Conservation (phyloP, 2,113 vertebrate species). For the Toxostoma redivivum region DNA sequence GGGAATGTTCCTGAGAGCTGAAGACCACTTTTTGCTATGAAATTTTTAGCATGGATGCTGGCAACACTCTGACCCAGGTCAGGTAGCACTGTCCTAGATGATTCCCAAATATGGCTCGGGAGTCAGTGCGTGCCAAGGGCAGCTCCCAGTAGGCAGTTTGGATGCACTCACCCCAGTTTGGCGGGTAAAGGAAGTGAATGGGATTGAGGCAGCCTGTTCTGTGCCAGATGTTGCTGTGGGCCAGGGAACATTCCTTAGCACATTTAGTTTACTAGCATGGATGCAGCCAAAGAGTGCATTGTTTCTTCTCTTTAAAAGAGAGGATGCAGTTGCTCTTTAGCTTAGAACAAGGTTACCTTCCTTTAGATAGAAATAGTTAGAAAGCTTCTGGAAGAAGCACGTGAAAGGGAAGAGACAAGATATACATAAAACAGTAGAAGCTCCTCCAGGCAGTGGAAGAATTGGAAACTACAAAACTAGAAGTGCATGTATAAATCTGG, state of each 20-base stretch:
- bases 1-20: not conserved
- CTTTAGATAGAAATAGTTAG: not conserved
- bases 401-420: not conserved
- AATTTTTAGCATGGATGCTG: not conserved
- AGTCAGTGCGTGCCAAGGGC: not conserved
- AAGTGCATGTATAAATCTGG: not conserved
- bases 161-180: not conserved
- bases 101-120: not conserved
- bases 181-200: not conserved
- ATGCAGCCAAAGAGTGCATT: conserved; percentile 2
- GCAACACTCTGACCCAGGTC: not conserved
- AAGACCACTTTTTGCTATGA: not conserved
- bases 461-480: not conserved
- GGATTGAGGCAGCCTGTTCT: not conserved
- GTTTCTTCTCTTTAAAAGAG: not conserved
- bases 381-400: not conserved
- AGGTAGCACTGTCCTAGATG: not conserved
- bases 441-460: not conserved
- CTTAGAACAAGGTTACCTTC: not conserved
- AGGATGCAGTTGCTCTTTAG: not conserved
- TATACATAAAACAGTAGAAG: not conserved
- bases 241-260: conserved; percentile 34
- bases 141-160: conserved; percentile 30
- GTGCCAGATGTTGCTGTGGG: conserved; percentile 1
- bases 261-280: conserved; percentile 18